Base-by-base conservation (phyloP, 2,113 vertebrate genomes). In the Vulpes vulpes region DNA sequence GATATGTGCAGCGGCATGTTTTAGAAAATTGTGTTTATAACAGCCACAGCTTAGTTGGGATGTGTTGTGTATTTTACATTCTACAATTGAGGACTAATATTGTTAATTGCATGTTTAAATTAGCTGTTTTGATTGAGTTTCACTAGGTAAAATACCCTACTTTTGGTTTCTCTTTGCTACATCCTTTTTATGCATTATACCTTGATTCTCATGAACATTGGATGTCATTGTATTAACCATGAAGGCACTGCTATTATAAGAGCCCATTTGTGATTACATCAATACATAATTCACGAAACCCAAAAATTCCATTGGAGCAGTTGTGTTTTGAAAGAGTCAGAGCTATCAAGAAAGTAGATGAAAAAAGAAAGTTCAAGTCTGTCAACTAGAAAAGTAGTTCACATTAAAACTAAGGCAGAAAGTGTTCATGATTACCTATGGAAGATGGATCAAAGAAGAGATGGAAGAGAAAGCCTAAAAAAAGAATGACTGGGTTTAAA, bases 361-460 rank as follows among this genome's bases (percentile, higher is more conserved):
- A 73, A 85, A 89, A 96, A 81, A 90, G 53, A 80, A 91, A 89
- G 16, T 82, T 81, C 67, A 91, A 90, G 38, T 92, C 62, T 87
- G 49, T 92, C 80, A 55, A 65, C 59, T 90, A 89, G 88, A 94
- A 90, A 96, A 95, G 49, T 90, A 96, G 69, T 95, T 97, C 90
- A 74, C 60, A 55, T 67, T 96, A 90, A 96, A 88, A 82, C 73
- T 83, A 95, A 95, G 95, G 19, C 76, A 96, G 83, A 96, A 92
- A 81, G 69, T 96, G 30, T 96, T 91, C 35, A 65, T 92, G 85
- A 79, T 94, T 97, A 96, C 87, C 81, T 86, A 1, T 94, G 91
- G 97, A 97, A 94, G 97, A 94, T 90, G 97, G 91, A 97, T 74
- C 83, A 96, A 97, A 96, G 97, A 98, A 98, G 98, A 97, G 35